Evolutionary conservation across 1,140 invertebrate species (phyloP).

Genomic region (Delia radicum): DNA sequence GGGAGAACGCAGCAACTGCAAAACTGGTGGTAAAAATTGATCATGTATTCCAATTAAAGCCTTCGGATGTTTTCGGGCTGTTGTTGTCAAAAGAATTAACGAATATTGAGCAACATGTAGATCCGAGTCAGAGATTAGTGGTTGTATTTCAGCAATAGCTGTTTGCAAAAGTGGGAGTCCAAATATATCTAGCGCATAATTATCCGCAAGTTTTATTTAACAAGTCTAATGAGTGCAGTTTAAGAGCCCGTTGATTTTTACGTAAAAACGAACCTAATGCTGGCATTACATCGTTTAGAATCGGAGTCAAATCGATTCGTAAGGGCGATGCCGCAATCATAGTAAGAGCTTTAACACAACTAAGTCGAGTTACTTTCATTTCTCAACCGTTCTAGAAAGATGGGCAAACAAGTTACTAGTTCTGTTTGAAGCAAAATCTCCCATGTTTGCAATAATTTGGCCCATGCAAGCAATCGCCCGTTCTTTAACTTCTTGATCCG

Average conservation of each 20-base stretch:
- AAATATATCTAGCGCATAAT: conserved; percentile 71
- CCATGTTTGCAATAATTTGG: conserved; percentile 89
- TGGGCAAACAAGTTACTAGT: conserved; percentile 81
- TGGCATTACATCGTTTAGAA: conserved; percentile 85
- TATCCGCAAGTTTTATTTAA: conserved; percentile 87
- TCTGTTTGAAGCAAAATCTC: conserved; percentile 76
- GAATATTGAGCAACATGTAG: conserved; percentile 93
- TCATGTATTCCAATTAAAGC: conserved; percentile 54
- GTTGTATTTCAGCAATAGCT: conserved; percentile 80
- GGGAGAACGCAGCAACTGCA: conserved; percentile 86
- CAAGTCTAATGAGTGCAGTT: conserved; percentile 86
- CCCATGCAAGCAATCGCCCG: conserved; percentile 96
- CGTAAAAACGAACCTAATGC: conserved; percentile 91
- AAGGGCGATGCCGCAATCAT: conserved; percentile 90
- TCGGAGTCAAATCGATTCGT: conserved; percentile 80
- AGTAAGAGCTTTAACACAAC: conserved; percentile 93
- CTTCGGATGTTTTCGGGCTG: conserved; percentile 60
- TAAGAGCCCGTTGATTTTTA: conserved; percentile 95
- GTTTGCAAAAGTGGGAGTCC: conserved; percentile 72
- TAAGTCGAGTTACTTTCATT: conserved; percentile 97
- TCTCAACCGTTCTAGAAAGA: conserved; percentile 89
- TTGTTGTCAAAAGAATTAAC: conserved; percentile 69
- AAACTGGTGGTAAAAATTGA: conserved; percentile 79
- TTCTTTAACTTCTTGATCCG: conserved; percentile 98
- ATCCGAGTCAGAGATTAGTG: conserved; percentile 90